Percentiles rank a stretch among this genome's conserved stretches.
These are phyloP conservation scores for Frieseomelitta varia DNA, from an alignment of 1,140 invertebrate species.

Conservation along the genomic window DNA sequence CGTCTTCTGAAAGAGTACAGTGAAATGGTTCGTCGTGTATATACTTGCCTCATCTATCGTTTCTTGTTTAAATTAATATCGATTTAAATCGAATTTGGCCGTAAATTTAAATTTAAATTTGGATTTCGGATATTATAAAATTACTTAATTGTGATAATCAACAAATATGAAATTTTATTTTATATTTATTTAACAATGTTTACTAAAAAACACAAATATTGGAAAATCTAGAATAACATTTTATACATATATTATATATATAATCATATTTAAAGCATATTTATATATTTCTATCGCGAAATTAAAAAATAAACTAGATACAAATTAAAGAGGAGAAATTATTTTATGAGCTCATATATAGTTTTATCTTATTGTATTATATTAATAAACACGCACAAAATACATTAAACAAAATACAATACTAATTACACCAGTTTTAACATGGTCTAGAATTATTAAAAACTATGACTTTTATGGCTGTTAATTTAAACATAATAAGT, in stretches of 20 bases:
- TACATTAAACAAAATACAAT: conserved; percentile 45
- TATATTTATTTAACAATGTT: neutral
- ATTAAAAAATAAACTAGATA: neutral
- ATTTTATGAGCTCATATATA: neutral
- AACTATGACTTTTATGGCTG: conserved; percentile 4
- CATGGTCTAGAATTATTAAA: neutral
- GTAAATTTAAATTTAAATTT: conserved; percentile 16
- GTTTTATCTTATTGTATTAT: conserved; percentile 12
- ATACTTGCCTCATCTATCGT: conserved; percentile 39
- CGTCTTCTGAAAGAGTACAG: neutral
- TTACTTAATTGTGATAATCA: neutral
- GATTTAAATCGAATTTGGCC: conserved; percentile 4
- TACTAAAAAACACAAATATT: neutral
- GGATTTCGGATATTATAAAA: neutral
- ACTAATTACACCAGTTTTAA: conserved; percentile 12
- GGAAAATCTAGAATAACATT: neutral
- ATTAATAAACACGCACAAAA: conserved; percentile 24
- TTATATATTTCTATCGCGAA: neutral
- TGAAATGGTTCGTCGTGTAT: neutral
- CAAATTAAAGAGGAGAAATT: neutral
- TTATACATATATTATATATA: neutral
- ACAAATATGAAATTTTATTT: neutral
- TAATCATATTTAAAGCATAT: neutral
- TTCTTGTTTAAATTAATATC: conserved; percentile 26
- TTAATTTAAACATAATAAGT: conserved; percentile 16